These are phyloP conservation scores for Phalacrocorax pelagicus DNA, from an alignment of 2,113 vertebrate species.

Conservation along the genomic window DNA sequence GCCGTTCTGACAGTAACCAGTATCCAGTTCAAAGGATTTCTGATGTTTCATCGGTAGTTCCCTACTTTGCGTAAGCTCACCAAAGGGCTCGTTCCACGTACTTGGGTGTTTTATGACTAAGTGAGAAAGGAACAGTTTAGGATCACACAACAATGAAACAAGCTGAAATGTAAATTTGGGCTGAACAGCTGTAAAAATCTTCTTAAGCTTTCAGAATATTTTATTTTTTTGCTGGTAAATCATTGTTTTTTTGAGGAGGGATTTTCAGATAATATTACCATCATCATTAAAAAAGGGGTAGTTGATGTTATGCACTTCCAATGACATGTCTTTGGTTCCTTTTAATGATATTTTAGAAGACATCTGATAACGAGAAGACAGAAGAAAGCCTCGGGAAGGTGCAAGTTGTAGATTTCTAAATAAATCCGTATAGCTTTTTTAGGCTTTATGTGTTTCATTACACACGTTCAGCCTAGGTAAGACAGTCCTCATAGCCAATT, in stretches of 20 bases:
- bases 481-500: slow-evolving; percentile 35
- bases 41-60: neutral
- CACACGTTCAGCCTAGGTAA: neutral
- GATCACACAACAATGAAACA: neutral
- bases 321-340: neutral
- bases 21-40: neutral
- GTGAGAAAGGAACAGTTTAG: neutral
- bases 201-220: neutral
- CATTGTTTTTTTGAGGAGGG: neutral
- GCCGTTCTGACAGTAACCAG: fast-evolving
- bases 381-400: neutral
- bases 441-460: neutral
- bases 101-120: neutral
- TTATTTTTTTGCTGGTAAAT: neutral
- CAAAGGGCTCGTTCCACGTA: neutral
- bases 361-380: neutral
- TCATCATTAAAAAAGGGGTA: slow-evolving; percentile 3
- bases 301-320: neutral
- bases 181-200: neutral
- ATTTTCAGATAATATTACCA: neutral
- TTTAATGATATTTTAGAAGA: neutral
- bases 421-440: neutral
- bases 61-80: neutral
- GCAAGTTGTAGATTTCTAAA: neutral
- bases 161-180: neutral